Evolutionary conservation across 2,888 invertebrate species (phyloP), one percentile per base, ranked within the genome.

Genomic region (Allolobophora icterica): DNA sequence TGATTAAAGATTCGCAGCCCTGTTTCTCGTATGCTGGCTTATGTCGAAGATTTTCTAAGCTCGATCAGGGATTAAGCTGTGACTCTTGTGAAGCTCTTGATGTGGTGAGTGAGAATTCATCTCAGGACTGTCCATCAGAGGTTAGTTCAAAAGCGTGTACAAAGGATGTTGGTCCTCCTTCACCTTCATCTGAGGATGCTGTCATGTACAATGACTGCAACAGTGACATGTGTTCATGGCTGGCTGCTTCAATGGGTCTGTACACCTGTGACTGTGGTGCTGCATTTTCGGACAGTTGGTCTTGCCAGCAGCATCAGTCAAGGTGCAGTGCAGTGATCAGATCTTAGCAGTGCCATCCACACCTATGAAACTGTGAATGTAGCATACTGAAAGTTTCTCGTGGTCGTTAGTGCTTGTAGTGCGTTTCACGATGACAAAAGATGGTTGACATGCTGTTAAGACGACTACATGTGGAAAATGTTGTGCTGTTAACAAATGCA

Each of bases 251-350:
- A 87, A 91, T 92, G 91, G 92, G 92, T 40, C 45, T 92, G 89
- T 91, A 91, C 89, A 92, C 92, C 24, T 92, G 92, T 89, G 90
- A 52, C 89, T 92, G 92, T 89, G 92, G 92, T 24, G 91, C 84
- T 21, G 90, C 90, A 42, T 92, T 92, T 89, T 87, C 90, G 17
- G 92, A 92, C 89, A 90, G 91, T 71, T 92, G 92, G 92, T 42
- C 92, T 40, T 92, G 91, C 52, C 90, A 91, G 87, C 91, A 92
- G 35, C 92, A 92, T 45, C 91, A 92, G 89, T 34, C 38, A 21
- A 87, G 38, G 24, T 87, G 87, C 38, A 35, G 6, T 87, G 24
- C 38, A 87, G n/a, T 87, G 35, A 87, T 87, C 19, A 87, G 38
- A 35, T 4, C 21, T 24, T 87, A 87, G 87, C 38, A 87, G 35